These are phyloP conservation scores for Sebastes vulpes DNA, from an alignment of 2,797 vertebrate species.

Conservation along the genomic window DNA sequence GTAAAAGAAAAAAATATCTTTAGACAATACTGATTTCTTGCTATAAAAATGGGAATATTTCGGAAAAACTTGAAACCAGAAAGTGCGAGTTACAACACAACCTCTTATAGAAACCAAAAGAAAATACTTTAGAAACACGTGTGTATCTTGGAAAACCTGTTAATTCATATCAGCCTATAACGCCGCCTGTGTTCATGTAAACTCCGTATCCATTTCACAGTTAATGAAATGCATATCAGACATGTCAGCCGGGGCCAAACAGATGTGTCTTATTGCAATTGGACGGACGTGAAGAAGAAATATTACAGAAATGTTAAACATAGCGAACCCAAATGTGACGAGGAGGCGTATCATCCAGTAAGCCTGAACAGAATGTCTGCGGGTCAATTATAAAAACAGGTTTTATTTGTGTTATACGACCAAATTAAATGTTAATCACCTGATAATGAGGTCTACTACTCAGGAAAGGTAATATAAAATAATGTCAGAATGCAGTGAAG, in stretches of 20 bases:
- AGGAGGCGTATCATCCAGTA: constrained; percentile 10
- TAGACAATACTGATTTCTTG: neutral
- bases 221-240: constrained; percentile 38
- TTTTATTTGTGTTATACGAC: constrained; percentile 37
- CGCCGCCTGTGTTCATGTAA: neutral
- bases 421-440: constrained; percentile 52
- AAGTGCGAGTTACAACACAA: neutral
- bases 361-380: constrained; percentile 1
- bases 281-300: constrained; percentile 14
- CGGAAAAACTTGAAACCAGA: neutral
- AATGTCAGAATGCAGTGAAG: constrained; percentile 30
- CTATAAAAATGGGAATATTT: neutral
- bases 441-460: constrained; percentile 47
- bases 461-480: neutral
- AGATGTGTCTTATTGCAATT: constrained; percentile 41
- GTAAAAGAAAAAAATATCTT: neutral
- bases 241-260: constrained; percentile 33
- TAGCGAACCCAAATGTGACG: constrained; percentile 9
- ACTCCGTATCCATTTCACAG: constrained; percentile 32
- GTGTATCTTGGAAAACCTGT: constrained; percentile 21
- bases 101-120: neutral
- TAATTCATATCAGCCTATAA: constrained; percentile 27
- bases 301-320: constrained; percentile 42
- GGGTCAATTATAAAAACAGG: neutral
- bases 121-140: neutral